Evolutionary conservation across 2,888 invertebrate species (phyloP).

Genomic region (Chelonus formosanus): DNA sequence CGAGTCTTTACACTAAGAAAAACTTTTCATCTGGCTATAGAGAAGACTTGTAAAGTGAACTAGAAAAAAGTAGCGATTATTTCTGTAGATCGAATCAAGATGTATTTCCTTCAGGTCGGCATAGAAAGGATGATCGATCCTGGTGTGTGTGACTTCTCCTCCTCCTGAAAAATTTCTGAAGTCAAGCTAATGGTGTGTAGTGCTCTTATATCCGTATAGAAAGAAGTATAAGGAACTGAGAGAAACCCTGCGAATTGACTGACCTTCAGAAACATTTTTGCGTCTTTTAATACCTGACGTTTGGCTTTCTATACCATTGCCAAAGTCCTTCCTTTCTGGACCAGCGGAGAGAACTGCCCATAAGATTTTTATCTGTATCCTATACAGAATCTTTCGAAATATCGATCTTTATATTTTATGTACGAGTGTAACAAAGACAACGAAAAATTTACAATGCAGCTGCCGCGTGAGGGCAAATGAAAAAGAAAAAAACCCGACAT

Average conservation of each 20-base stretch:
- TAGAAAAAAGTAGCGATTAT: constrained; percentile 40
- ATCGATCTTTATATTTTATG: constrained; percentile 43
- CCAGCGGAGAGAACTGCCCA: constrained; percentile 8
- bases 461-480: constrained; percentile 38
- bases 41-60: constrained; percentile 16
- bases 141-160: too few species aligned
- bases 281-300: constrained; percentile 54
- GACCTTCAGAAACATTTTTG: constrained; percentile 20
- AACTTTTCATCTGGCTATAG: constrained; percentile 39
- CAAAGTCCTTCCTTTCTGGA: constrained; percentile 37
- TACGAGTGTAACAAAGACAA: constrained; percentile 12
- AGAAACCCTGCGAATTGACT: constrained; percentile 32
- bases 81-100: constrained; percentile 35
- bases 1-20: constrained; percentile 36
- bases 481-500: constrained; percentile 33
- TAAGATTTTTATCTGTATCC: constrained; percentile 56
- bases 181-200: constrained; percentile 14
- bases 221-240: constrained; percentile 9
- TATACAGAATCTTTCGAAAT: constrained; percentile 52
- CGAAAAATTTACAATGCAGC: constrained; percentile 38
- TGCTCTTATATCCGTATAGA: too few species aligned
- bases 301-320: constrained; percentile 45
- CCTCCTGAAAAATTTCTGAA: constrained; percentile 1
- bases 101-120: constrained; percentile 7
- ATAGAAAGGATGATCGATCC: background rate